Conservation (phyloP, 2,113 vertebrate species). For the Leptobrachium leishanense region DNA sequence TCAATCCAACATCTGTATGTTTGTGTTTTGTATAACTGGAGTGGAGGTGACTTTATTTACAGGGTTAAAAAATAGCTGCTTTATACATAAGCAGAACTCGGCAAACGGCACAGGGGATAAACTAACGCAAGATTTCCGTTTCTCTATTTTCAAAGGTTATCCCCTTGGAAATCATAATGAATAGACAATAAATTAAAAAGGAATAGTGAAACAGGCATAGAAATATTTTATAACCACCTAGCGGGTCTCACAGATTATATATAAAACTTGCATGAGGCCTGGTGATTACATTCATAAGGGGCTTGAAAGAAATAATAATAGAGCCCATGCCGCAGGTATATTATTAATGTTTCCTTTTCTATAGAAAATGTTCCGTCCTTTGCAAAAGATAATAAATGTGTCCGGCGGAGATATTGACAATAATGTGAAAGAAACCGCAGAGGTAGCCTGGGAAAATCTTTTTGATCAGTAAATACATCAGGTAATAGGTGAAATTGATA, state of each 20-base stretch:
- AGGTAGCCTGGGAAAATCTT: too few relatives aligned
- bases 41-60: too few relatives aligned
- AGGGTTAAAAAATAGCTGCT: too few relatives aligned
- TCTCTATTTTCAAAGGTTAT: constrained; percentile 19
- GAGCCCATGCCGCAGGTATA: neutral
- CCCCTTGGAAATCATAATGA: neutral
- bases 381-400: too few relatives aligned
- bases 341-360: neutral
- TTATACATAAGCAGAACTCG: too few relatives aligned
- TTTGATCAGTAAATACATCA: too few relatives aligned
- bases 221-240: constrained; percentile 37
- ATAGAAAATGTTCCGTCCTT: neutral
- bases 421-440: neutral
- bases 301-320: neutral
- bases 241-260: neutral
- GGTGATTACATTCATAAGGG: neutral
- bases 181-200: neutral
- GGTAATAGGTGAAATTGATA: too few relatives aligned
- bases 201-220: constrained; percentile 15
- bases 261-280: constrained; percentile 21
- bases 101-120: too few relatives aligned
- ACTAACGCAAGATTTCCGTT: too few relatives aligned
- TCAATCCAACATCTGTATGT: too few relatives aligned
- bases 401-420: neutral
- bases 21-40: too few relatives aligned